A percentile compares a stretch with the other conserved stretches of the same genome.
Evolutionary conservation across 53 echinoderm and acorn worm species (phyloP).

Genomic region (Pentamera pediparva): DNA sequence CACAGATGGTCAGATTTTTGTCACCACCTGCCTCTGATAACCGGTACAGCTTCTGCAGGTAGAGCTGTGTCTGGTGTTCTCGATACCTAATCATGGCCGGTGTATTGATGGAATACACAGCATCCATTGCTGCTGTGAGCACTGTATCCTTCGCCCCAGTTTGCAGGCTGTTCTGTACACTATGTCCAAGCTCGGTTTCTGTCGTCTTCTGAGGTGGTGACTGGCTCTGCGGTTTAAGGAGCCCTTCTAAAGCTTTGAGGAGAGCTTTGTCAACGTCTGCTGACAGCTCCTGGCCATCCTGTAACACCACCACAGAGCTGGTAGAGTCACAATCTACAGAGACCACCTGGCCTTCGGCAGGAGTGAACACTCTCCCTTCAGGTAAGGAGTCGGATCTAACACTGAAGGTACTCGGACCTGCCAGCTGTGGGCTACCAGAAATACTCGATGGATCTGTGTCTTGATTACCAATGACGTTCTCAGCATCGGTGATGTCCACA

Average conservation of each 20-base stretch:
- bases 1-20: not conserved
- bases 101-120: constrained; percentile 10
- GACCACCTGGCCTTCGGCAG: not conserved
- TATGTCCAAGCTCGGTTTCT: not conserved
- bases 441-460: too few species aligned
- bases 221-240: not conserved
- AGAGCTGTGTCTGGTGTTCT: not conserved
- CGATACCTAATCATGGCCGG: constrained; percentile 21
- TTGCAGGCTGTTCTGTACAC: not conserved
- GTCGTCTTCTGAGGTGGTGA: too few species aligned
- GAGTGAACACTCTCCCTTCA: too few species aligned
- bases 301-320: not conserved
- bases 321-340: not conserved
- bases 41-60: not conserved
- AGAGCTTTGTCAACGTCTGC: constrained; percentile 15
- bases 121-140: not conserved
- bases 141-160: not conserved
- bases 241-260: constrained; percentile 20
- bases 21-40: not conserved
- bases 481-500: too few species aligned
- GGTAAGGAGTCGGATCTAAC: too few species aligned
- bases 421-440: too few species aligned
- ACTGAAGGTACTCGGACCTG: too few species aligned
- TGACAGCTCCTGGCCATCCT: not conserved
- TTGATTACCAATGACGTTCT: too few species aligned